Base-by-base conservation (phyloP, 92 coral and sea anemone genomes). In the Virgularia gustaviana region DNA sequence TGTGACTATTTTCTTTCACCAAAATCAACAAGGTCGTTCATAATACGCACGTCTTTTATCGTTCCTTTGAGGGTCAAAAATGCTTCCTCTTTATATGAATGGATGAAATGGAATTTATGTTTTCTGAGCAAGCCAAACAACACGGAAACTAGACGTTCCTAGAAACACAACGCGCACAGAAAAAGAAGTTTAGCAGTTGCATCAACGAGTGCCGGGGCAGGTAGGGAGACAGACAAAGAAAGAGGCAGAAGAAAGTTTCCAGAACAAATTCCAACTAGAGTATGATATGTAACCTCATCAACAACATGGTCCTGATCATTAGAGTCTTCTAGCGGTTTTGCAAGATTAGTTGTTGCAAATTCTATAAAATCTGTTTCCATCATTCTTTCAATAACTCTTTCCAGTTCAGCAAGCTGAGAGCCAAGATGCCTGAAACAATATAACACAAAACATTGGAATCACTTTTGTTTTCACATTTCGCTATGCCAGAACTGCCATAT, bases 321-420 rank as follows among this genome's bases (percentile, higher is more conserved):
- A 22, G 68, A 63, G 15, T 94, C 96, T 57, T 89, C 90, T 1
- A 64, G 43, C 18, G 83, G 80, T 56, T 84, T 89, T 55, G 67
- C 73, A 37, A 94, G 91, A 54, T 94, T 94, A 34, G 96, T 92
- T 39, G 96, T 79, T 54, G 89, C 89, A 83, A 89, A 94, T 51
- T 94, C 99, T 24, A 77, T 84, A 70, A 94, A 94, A 53, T 94
- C 99, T 37, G 99, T 95, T 59, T 89, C 99, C 99, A 94, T 94
- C 99, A 94, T 94, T 38, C 87, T 71, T 68, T 94, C 99, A 47
- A 94, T 89, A 2, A 94, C 96, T 60, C 96, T 76, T 72, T 94
- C 99, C 83, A 94, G 85, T 62, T 94, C 99, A 9, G 99, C 99
- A 34, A 94, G 84, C 76, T 94, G 99, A n/a, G 99, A 94, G 15